Percentiles rank a stretch among this genome's conserved stretches.
Conservation (phyloP, 2,797 vertebrate genomes). For the Notolepis coatsorum region DNA sequence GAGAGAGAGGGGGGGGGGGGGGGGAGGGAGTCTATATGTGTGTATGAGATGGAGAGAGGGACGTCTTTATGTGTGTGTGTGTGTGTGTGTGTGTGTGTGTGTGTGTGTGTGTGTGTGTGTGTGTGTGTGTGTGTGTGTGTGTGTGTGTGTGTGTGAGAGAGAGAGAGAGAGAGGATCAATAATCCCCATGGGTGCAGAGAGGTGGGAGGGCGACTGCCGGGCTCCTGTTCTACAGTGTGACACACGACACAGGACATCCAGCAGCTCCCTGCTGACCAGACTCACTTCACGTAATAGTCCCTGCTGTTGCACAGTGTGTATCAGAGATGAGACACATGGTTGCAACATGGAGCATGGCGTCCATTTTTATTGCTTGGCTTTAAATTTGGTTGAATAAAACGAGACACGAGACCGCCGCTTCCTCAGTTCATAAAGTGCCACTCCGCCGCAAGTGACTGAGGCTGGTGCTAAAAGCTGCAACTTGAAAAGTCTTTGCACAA, state of each 20-base stretch:
- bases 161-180: not conserved
- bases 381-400: too few relatives aligned
- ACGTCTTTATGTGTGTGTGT: not conserved
- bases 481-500: too few relatives aligned
- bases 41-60: conserved; percentile 76
- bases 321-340: too few relatives aligned
- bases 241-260: not conserved
- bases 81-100: not conserved
- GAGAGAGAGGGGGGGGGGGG: not conserved
- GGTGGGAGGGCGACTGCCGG: not conserved
- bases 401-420: too few relatives aligned
- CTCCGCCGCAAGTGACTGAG: too few relatives aligned
- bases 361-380: too few relatives aligned
- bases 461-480: too few relatives aligned
- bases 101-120: not conserved
- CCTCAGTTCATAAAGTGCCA: too few relatives aligned
- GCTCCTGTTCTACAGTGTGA: not conserved
- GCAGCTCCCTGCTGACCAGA: not conserved
- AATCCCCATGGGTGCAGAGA: not conserved
- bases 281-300: too few relatives aligned
- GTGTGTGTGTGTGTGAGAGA: not conserved
- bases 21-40: too few relatives aligned
- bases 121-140: not conserved
- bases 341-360: too few relatives aligned
- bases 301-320: too few relatives aligned